These are phyloP conservation scores for Pyxicephalus adspersus DNA, from an alignment of 2,113 vertebrate species.

Conservation along the genomic window DNA sequence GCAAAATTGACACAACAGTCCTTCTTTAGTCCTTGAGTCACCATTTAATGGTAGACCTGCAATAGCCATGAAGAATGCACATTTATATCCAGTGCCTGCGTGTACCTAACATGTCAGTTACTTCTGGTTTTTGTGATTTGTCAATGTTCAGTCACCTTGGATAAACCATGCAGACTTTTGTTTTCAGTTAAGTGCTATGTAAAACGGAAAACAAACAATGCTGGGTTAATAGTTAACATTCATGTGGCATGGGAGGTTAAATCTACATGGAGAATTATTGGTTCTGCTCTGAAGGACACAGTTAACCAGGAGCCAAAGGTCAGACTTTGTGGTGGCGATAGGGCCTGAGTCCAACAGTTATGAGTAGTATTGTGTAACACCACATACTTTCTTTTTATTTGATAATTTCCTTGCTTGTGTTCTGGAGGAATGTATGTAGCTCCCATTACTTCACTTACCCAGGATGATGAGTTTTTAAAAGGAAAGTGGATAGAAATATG, in stretches of 20 bases:
- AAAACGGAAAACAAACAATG: not conserved
- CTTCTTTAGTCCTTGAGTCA: too few relatives aligned
- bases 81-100: too few relatives aligned
- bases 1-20: too few relatives aligned
- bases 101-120: too few relatives aligned
- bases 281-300: slow-evolving; percentile 15
- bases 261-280: slow-evolving; percentile 10
- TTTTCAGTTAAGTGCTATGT: not conserved
- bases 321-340: slow-evolving; percentile 1
- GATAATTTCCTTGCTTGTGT: not conserved
- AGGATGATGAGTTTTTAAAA: too few relatives aligned
- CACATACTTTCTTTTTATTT: not conserved
- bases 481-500: too few relatives aligned
- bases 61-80: too few relatives aligned
- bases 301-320: not conserved
- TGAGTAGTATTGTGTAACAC: not conserved
- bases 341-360: not conserved
- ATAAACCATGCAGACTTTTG: not conserved
- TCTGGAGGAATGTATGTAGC: too few relatives aligned
- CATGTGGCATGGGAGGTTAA: slow-evolving; percentile 21
- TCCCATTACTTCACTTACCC: too few relatives aligned
- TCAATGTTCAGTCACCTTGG: too few relatives aligned
- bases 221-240: slow-evolving; percentile 45
- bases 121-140: too few relatives aligned
- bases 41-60: too few relatives aligned